Base-by-base conservation (phyloP, 2,113 vertebrate species). In the Taurulus bubalis region DNA sequence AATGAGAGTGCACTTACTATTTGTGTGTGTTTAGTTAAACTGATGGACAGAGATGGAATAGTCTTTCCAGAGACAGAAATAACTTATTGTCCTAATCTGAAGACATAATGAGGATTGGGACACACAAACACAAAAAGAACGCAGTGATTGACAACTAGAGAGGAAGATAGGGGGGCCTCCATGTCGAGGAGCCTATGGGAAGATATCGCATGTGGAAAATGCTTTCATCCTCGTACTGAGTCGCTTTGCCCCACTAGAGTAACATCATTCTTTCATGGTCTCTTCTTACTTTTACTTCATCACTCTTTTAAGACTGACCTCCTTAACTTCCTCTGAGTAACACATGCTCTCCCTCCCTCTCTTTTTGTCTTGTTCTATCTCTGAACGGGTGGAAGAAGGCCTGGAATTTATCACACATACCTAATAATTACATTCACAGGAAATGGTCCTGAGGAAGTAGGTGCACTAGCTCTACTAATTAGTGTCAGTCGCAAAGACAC, bases 371-470 rank as follows among this genome's bases (percentile, higher is more conserved):
- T 76, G 49, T 73, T 89, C 49, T 86, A 83, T 88, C 87, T 85
- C 32, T 6, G 68, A 71, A 87, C 26, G 49, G 74, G 66, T 88
- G 82, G 86, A 87, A 87, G 83, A 88, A 77, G 79, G 90, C 80
- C 93, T 94, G 95, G 93, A 86, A 91, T 93, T 93, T 93, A 92
- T 95, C 94, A 94, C 92, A 92, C 92, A 85, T 94, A 92, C 92
- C 93, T 93, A 93, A 92, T 94, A 93, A 94, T 93, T 93, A 93
- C 92, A 90, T 93, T 93, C 90, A 91, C 87, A 94, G 93, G 92
- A 94, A 94, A 93, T 78, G 82, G 89, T 86, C 78, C 60, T 59
- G 80, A 94, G 92, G 92, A 94, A 94, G 91, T 89, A 53, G 85
- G 89, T 78, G 86, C 83, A 85, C 84, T 82, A 90, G 82, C 28